phyloP scores from a whole-genome alignment of 1,140 invertebrate genomes.

The Thaumetopoea pityocampa region DNA sequence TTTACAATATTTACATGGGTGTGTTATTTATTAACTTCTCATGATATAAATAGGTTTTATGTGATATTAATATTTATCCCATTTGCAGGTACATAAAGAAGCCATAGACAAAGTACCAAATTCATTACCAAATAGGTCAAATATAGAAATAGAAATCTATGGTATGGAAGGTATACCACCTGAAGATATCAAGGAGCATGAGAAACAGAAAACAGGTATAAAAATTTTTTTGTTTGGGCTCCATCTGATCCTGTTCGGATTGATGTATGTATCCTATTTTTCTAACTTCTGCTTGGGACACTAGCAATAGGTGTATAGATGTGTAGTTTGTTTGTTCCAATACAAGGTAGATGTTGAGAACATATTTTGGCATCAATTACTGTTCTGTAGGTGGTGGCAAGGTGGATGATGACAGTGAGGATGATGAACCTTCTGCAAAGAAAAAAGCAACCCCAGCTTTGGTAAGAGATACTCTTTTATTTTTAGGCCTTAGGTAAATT shows the following conservation, averaged over 20 bases:
- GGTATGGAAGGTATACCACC: slow-evolving; percentile 99
- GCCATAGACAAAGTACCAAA: slow-evolving; percentile 99
- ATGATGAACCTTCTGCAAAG: slow-evolving; percentile 87
- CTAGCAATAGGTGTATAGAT: slow-evolving; percentile 60
- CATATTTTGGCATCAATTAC: slow-evolving; percentile 10
- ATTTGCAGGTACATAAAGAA: slow-evolving; percentile 96
- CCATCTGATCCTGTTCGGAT: slow-evolving; percentile 46
- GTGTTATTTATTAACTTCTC: slow-evolving; percentile 9
- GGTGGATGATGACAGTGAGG: slow-evolving; percentile 83
- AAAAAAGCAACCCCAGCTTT: slow-evolving; percentile 76
- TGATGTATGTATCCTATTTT: slow-evolving; percentile 65
- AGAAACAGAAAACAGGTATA: slow-evolving; percentile 86
- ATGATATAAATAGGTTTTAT: no score
- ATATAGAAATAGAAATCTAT: slow-evolving; percentile 99
- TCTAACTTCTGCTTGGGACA: slow-evolving; percentile 57
- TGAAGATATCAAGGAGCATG: slow-evolving; percentile 95
- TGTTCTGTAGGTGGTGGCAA: slow-evolving; percentile 75
- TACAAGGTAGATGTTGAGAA: slow-evolving; percentile 34
- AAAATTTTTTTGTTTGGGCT: slow-evolving; percentile 48
- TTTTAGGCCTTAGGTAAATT: not conserved
- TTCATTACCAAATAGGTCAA: slow-evolving; percentile 96
- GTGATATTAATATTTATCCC: slow-evolving; percentile 17
- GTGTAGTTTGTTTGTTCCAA: slow-evolving; percentile 54
- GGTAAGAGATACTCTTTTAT: slow-evolving; percentile 48
- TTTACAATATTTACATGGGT: slow-evolving; percentile 22